These are phyloP conservation scores for Gallinago jamesoni DNA, from an alignment of 2,113 vertebrate species.

Conservation along the genomic window DNA sequence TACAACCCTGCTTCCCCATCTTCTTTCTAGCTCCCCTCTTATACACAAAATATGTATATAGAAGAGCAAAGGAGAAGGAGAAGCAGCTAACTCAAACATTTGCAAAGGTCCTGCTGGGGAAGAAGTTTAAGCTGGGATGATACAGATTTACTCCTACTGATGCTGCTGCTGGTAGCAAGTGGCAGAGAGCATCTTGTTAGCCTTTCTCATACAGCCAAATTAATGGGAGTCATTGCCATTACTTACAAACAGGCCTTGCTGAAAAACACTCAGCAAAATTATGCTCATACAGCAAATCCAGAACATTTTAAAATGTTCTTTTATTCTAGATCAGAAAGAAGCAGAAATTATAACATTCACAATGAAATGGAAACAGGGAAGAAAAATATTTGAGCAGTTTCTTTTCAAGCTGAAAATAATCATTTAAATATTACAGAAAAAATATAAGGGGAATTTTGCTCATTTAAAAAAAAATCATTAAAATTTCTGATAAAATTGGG, in stretches of 20 bases:
- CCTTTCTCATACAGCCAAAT: background rate
- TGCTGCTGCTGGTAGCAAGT: background rate
- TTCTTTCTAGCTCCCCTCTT: slow-evolving; percentile 60
- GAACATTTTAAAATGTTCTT: slow-evolving; percentile 7
- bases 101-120: slow-evolving; percentile 26
- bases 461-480: background rate
- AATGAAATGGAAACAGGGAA: background rate
- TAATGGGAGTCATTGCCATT: background rate
- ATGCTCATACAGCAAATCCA: background rate
- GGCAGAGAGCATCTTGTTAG: background rate
- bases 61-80: slow-evolving; percentile 68
- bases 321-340: slow-evolving; percentile 2
- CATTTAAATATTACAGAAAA: background rate
- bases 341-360: background rate
- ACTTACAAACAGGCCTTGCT: background rate
- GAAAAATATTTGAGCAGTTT: background rate
- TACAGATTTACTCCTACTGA: background rate
- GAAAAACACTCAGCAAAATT: background rate
- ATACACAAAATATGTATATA: slow-evolving; percentile 19
- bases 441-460: background rate
- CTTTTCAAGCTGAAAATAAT: background rate
- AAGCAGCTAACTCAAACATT: slow-evolving; percentile 29
- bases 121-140: slow-evolving; percentile 27
- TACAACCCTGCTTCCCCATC: slow-evolving; percentile 64
- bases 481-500: background rate